Conservation (phyloP, 2,888 invertebrate genomes). For the Plebejus anna region DNA sequence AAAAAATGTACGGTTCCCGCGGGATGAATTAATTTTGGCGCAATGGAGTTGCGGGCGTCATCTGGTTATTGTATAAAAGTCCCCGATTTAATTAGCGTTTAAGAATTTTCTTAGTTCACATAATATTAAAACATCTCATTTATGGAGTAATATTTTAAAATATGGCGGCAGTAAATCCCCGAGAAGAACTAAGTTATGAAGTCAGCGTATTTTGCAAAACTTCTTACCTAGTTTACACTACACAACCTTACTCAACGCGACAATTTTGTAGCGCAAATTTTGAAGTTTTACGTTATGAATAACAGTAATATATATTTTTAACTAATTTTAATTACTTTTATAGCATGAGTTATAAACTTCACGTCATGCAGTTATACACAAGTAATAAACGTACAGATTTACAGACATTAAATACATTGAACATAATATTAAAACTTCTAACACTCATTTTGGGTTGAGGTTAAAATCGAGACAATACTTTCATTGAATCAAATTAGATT, state of each 20-base stretch:
- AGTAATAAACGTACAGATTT: no score
- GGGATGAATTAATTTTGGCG: no score
- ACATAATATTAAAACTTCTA: background rate
- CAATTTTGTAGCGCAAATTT: background rate
- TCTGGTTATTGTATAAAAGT: background rate
- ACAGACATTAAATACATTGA: no score
- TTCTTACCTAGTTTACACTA: slow-evolving; percentile 8
- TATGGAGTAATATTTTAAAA: slow-evolving; percentile 1
- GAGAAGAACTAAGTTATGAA: background rate
- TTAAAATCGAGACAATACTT: background rate
- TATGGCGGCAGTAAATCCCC: slow-evolving; percentile 9
- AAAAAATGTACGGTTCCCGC: no score
- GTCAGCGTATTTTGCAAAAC: slow-evolving; percentile 15
- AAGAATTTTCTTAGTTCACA: background rate
- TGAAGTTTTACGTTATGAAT: background rate
- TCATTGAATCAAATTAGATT: slow-evolving; percentile 3
- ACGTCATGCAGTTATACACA: no score
- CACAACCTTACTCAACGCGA: background rate
- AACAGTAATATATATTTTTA: background rate
- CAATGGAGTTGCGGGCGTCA: no score
- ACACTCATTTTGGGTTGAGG: background rate
- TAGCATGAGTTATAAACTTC: no score
- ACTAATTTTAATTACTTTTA: background rate
- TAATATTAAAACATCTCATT: background rate
- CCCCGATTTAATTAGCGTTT: background rate